These are phyloP conservation scores for Oscheius onirici DNA, from an alignment of 2,888 invertebrate genomes.

Conservation along the genomic window DNA sequence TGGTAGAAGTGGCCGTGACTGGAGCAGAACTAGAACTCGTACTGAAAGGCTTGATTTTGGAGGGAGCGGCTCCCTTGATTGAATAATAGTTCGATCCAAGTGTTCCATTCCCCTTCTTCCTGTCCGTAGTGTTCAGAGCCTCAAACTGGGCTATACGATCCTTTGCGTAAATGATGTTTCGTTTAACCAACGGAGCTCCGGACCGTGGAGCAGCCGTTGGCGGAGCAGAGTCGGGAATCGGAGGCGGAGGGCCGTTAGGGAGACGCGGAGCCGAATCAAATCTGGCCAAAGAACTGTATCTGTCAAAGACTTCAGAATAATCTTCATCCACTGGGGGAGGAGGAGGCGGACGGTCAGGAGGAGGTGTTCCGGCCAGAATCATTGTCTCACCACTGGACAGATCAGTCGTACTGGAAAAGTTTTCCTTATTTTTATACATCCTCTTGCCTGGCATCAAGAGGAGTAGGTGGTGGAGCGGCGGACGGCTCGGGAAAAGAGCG, in stretches of 20 bases:
- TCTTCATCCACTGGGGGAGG: slow-evolving; percentile 35
- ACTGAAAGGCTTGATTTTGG: slow-evolving; percentile 26
- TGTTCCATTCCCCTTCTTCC: slow-evolving; percentile 12
- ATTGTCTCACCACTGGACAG: slow-evolving; percentile 27
- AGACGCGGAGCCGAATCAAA: slow-evolving; percentile 6
- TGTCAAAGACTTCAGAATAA: slow-evolving; percentile 20
- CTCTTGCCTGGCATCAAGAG: slow-evolving; percentile 37
- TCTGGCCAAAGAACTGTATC: slow-evolving; percentile 4
- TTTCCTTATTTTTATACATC: not conserved
- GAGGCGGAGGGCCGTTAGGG: slow-evolving; percentile 14
- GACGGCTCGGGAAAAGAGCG: slow-evolving; percentile 40
- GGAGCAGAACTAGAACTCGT: slow-evolving; percentile 9
- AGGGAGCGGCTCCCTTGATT: slow-evolving; percentile 18
- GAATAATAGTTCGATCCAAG: not conserved
- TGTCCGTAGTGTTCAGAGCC: slow-evolving; percentile 44
- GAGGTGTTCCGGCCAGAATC: slow-evolving; percentile 37
- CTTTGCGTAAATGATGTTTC: slow-evolving; percentile 52
- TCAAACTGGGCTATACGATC: slow-evolving; percentile 52
- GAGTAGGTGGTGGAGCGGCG: slow-evolving; percentile 48
- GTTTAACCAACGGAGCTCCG: slow-evolving; percentile 40
- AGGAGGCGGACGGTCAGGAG: slow-evolving; percentile 35
- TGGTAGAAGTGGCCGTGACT: not conserved
- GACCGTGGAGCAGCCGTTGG: slow-evolving; percentile 26
- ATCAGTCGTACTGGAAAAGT: slow-evolving; percentile 3
- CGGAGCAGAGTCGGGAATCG: slow-evolving; percentile 37